Evolutionary conservation across 2,797 vertebrate genomes (phyloP), one percentile per base, ranked within the genome.

Genomic region (Pteropus rufus): DNA sequence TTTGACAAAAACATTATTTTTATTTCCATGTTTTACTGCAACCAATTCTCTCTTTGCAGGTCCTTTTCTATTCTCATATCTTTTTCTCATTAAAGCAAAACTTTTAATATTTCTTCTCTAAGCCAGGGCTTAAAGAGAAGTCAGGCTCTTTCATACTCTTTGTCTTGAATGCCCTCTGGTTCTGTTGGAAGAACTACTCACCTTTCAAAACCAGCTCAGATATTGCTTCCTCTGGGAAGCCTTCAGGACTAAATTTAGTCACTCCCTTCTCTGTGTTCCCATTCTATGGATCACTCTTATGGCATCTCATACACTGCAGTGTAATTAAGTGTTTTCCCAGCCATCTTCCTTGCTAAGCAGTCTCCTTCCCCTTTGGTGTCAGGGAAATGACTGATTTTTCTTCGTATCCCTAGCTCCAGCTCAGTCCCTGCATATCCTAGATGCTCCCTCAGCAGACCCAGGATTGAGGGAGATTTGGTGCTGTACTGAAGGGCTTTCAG

Each of bases 61-160:
- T 86, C 41, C 10, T 52, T 79, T 93, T 91, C 23, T 70, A 41
- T 88, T 95, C n/a, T 83, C 69, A 60, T 44, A 58, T 15, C 80
- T 80, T 94, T 95, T 62, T 34, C 67, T 88, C 23, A 58, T 89
- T 92, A 60, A 91, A 84, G 31, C 26, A 87, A 83, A 91, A 85
- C n/a, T 62, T 60, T 44, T 24, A 34, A 34, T 58, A 2, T 62
- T 77, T 89, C 49, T 69, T 18, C 44, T 75, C n/a, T 93, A 39
- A 91, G 58, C 21, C 86, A 52, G 44, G 34, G 5, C 60, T 56
- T 65, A 29, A 87, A 85, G 67, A 93, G 39, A 46, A 94, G 29
- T 69, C 14, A 60, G 21, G 4, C 46, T 76, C 46, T 93, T 93
- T 77, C 56, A 72, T n/a, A 58, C 2, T 31, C 8, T 39, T 39